Conservation (phyloP, 2,113 vertebrate species). For the Sinocyclocheilus rhinocerous region DNA sequence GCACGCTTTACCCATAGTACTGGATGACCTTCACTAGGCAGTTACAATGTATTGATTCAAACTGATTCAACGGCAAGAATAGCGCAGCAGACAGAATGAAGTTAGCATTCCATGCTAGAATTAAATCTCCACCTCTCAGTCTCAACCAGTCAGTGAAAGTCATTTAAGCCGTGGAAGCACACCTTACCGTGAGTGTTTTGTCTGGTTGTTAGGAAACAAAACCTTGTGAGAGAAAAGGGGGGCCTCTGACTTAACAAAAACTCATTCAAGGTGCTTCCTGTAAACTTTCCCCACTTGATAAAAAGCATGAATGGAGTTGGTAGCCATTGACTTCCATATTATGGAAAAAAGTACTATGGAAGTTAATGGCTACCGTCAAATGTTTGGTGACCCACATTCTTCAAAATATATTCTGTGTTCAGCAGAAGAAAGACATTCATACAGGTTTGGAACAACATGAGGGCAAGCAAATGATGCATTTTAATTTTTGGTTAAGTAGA, state of each 20-base stretch:
- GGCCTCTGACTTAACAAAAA: constrained; percentile 54
- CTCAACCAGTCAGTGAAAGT: constrained; percentile 23
- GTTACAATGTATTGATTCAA: constrained; percentile 48
- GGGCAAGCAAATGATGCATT: too few species aligned
- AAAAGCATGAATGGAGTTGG: constrained; percentile 35
- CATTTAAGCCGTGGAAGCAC: neutral
- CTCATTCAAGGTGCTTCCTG: constrained; percentile 50
- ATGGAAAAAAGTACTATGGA: neutral
- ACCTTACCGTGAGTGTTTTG: constrained; percentile 45
- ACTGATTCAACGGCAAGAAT: constrained; percentile 20
- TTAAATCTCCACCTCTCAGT: neutral
- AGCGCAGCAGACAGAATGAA: neutral
- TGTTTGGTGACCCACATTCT: neutral
- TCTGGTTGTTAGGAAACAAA: constrained; percentile 55
- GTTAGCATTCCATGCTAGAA: constrained; percentile 20
- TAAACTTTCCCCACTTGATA: constrained; percentile 35
- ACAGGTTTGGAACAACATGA: neutral
- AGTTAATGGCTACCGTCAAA: neutral
- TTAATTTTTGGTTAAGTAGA: neutral
- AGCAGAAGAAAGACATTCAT: neutral
- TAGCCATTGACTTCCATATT: neutral
- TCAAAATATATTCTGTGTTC: neutral
- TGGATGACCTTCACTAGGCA: constrained; percentile 35
- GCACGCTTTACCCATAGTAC: constrained; percentile 25
- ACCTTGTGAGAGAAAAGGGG: constrained; percentile 20